Evolutionary conservation across 2,888 invertebrate species (phyloP).

Genomic region (Chloroclysta siterata): DNA sequence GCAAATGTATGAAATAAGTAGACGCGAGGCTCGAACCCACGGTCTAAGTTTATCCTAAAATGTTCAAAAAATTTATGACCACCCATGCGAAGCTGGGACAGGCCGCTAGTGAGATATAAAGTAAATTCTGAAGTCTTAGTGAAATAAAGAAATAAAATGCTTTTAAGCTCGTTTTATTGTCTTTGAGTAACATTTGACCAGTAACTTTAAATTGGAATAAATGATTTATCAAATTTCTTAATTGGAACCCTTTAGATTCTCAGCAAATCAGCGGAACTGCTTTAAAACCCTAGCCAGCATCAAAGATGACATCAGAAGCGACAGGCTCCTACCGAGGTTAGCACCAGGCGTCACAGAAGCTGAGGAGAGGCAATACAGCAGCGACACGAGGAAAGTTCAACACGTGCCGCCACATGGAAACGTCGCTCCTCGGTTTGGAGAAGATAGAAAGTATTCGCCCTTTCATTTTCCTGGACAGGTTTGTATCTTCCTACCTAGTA

Average conservation of each 20-base stretch:
- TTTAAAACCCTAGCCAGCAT: conserved; percentile 40
- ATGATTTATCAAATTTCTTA: no score
- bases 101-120: no score
- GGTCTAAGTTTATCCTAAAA: no score
- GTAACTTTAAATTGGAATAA: no score
- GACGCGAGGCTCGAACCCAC: no score
- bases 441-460: conserved; percentile 66
- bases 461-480: conserved; percentile 70
- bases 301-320: conserved; percentile 41
- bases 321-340: conserved; percentile 30
- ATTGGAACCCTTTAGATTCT: conserved; percentile 22
- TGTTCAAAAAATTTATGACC: no score
- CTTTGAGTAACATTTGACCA: no score
- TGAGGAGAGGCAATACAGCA: conserved; percentile 43
- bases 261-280: conserved; percentile 40
- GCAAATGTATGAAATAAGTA: no score
- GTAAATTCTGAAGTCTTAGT: no score
- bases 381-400: conserved; percentile 47
- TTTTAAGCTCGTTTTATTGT: no score
- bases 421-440: conserved; percentile 50
- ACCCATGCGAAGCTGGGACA: no score
- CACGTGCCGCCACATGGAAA: conserved; percentile 54
- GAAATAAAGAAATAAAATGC: no score
- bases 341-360: conserved; percentile 6
- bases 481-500: conserved; percentile 25